Evolutionary conservation across 2,888 invertebrate species (phyloP).

Genomic region (Conistra vaccinii): DNA sequence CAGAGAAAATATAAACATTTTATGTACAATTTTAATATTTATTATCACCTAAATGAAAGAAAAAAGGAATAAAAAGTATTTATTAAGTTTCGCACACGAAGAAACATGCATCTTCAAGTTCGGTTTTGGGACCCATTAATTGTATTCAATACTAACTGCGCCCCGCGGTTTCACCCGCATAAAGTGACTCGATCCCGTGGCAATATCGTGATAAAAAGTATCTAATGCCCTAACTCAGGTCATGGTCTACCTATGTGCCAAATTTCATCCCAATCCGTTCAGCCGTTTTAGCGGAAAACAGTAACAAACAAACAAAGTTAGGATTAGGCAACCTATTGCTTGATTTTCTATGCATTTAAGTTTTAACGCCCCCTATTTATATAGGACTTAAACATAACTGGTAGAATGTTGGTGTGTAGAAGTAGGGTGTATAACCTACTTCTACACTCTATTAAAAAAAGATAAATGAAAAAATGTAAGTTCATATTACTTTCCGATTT

Average conservation of each 20-base stretch:
- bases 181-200: too few relatives aligned
- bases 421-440: background rate
- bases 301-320: too few relatives aligned
- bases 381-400: background rate
- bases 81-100: background rate
- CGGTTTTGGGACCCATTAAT: background rate
- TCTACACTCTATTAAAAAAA: background rate
- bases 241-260: too few relatives aligned
- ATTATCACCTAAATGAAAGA: background rate
- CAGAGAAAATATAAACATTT: conserved; percentile 62
- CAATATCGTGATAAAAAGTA: too few relatives aligned
- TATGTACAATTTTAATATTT: background rate
- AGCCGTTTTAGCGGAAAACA: too few relatives aligned
- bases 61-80: background rate
- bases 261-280: too few relatives aligned
- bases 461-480: too few relatives aligned
- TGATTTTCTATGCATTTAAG: background rate
- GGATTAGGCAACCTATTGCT: background rate
- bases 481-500: too few relatives aligned
- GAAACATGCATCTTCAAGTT: background rate
- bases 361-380: background rate
- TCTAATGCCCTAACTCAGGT: too few relatives aligned
- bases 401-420: background rate
- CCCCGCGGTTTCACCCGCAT: too few relatives aligned
- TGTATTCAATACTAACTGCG: background rate